A percentile compares a stretch with the other conserved stretches of the same genome.
phyloP scores from a whole-genome alignment of 2,113 vertebrate genomes.

The Peromyscus maniculatus region DNA sequence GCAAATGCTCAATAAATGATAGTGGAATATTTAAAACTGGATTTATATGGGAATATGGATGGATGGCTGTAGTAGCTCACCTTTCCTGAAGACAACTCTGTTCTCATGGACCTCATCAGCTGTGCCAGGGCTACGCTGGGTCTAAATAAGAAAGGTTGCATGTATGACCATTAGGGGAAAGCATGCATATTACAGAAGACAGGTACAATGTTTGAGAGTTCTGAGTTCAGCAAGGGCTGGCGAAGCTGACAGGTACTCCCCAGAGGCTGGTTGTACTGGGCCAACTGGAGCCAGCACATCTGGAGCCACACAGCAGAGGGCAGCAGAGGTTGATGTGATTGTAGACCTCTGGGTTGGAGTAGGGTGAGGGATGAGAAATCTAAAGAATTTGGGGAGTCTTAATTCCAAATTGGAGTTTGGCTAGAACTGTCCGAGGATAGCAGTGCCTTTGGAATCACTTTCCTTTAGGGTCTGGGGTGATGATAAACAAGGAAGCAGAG shows the following conservation, averaged over 20 bases:
- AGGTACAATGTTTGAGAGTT: background rate
- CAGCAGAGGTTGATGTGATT: constrained; percentile 75
- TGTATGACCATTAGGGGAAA: background rate
- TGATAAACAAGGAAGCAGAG: constrained; percentile 1
- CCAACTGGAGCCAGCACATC: constrained; percentile 34
- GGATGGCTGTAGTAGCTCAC: background rate
- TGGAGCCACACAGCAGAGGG: constrained; percentile 77
- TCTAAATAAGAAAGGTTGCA: background rate
- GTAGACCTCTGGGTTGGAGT: background rate
- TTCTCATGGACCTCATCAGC: background rate
- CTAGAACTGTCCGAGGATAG: constrained; percentile 6
- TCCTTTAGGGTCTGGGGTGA: constrained; percentile 37
- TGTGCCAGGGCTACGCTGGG: background rate
- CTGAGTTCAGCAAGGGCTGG: background rate
- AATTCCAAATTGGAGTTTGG: background rate
- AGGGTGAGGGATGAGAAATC: constrained; percentile 32
- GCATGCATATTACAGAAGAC: background rate
- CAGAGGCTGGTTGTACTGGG: background rate
- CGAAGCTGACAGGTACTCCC: background rate
- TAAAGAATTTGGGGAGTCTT: background rate
- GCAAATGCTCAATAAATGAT: background rate
- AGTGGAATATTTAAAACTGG: background rate
- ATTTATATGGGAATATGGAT: background rate
- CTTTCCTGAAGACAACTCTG: constrained; percentile 48
- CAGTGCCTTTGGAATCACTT: background rate